Conservation (phyloP, 2,888 invertebrate species). For the Asteroscopus sphinx region DNA sequence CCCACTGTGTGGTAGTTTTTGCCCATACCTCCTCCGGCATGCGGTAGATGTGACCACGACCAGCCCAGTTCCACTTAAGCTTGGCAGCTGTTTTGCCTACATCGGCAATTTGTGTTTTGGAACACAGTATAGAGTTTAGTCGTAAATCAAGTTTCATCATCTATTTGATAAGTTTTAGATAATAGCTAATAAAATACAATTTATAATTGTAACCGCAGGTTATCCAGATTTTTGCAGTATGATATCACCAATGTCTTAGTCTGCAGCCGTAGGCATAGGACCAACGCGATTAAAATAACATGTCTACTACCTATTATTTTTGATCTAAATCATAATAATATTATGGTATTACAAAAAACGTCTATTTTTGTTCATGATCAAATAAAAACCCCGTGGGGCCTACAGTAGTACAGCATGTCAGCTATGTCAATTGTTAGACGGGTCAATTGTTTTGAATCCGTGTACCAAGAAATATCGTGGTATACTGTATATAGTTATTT, state of each 20-base stretch:
- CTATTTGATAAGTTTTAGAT: too few species aligned
- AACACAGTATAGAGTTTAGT: too few species aligned
- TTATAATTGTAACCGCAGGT: neutral
- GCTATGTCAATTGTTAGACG: slow-evolving; percentile 45
- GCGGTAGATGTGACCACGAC: too few species aligned
- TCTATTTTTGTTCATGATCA: slow-evolving; percentile 50
- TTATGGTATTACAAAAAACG: slow-evolving; percentile 33
- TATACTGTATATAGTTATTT: slow-evolving; percentile 17
- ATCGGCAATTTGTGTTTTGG: too few species aligned
- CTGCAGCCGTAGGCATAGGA: neutral
- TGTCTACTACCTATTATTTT: slow-evolving; percentile 21
- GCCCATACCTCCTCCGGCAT: too few species aligned
- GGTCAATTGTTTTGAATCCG: slow-evolving; percentile 47
- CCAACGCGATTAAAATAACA: slow-evolving; percentile 17
- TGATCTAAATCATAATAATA: slow-evolving; percentile 35
- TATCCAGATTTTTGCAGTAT: neutral
- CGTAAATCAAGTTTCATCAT: too few species aligned
- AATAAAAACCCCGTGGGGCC: slow-evolving; percentile 47
- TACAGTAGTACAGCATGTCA: slow-evolving; percentile 41
- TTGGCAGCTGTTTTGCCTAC: too few species aligned
- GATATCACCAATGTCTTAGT: neutral
- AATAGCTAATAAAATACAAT: too few species aligned
- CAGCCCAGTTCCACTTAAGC: too few species aligned
- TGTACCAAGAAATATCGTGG: slow-evolving; percentile 44
- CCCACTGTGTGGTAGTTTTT: too few species aligned